Percentiles rank a stretch among this genome's conserved stretches.
phyloP scores from a whole-genome alignment of 2,797 vertebrate genomes.

The Tangara arthus region DNA sequence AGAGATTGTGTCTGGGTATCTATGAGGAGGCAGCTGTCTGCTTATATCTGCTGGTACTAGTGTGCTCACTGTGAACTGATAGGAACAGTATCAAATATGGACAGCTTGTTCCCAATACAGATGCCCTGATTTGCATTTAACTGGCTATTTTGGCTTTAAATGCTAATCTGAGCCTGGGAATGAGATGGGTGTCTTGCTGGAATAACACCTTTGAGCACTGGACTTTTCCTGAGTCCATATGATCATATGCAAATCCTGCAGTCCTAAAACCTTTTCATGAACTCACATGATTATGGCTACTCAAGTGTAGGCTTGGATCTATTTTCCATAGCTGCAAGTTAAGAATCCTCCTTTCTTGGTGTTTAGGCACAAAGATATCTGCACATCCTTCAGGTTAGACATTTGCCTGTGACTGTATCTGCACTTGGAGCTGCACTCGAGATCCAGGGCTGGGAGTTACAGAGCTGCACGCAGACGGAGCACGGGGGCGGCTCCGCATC shows the following conservation, averaged over 20 bases:
- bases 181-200: not conserved
- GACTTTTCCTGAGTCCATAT: not conserved
- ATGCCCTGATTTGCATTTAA: slow-evolving; percentile 13
- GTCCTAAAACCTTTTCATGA: not conserved
- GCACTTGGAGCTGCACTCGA: not conserved
- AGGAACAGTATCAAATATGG: not conserved
- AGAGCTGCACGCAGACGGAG: not conserved
- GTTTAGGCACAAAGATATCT: not conserved
- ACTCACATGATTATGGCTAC: not conserved
- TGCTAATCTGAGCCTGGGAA: not conserved
- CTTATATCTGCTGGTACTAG: not conserved
- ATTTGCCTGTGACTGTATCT: not conserved
- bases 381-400: not conserved
- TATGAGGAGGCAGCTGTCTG: not conserved
- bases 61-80: not conserved
- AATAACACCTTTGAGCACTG: not conserved
- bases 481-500: not conserved
- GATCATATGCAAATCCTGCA: not conserved
- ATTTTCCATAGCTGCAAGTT: not conserved
- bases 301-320: not conserved
- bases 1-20: not conserved
- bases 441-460: not conserved
- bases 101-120: not conserved
- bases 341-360: not conserved
- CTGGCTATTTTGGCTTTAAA: slow-evolving; percentile 7